Conservation (phyloP, 2,888 invertebrate species). For the Pyrrhia umbra region DNA sequence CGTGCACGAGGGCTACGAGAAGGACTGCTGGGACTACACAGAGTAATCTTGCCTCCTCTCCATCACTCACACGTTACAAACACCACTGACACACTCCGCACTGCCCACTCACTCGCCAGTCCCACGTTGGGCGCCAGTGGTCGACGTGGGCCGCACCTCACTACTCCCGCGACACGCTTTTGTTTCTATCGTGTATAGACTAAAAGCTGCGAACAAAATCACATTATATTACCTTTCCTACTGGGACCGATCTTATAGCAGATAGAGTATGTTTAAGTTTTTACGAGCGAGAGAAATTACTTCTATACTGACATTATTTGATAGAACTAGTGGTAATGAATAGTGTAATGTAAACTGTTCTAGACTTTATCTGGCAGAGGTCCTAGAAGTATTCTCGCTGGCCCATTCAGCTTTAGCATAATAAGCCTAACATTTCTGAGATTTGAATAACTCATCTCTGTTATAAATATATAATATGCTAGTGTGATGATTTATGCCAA, state of each 20-base stretch:
- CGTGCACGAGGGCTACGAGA: conserved; percentile 99
- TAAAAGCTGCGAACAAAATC: conserved; percentile 64
- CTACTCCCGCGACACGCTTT: conserved; percentile 39
- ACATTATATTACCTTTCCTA: conserved; percentile 56
- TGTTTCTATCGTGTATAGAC: conserved; percentile 52
- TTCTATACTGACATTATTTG: conserved; percentile 32
- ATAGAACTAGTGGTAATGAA: conserved; percentile 33
- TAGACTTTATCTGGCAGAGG: conserved; percentile 28
- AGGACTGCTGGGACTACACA: conserved; percentile 99
- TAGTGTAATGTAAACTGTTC: conserved; percentile 33
- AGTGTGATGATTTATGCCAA: conserved; percentile 40
- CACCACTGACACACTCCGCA: conserved; percentile 36
- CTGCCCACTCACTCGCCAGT: conserved; percentile 12
- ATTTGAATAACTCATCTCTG: conserved; percentile 33
- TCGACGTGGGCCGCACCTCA: conserved; percentile 23
- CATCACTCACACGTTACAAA: conserved; percentile 60
- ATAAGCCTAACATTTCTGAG: conserved; percentile 27
- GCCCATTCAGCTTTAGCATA: conserved; percentile 40
- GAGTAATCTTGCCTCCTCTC: conserved; percentile 90
- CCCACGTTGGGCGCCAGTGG: conserved; percentile 41
- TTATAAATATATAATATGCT: conserved; percentile 18
- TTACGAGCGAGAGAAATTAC: conserved; percentile 36
- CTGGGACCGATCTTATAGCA: conserved; percentile 40
- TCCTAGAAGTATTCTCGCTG: conserved; percentile 36
- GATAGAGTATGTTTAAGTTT: conserved; percentile 27